Evolutionary conservation across 2,797 vertebrate genomes (phyloP).

Genomic region (Gymnoscopelus braueri): DNA sequence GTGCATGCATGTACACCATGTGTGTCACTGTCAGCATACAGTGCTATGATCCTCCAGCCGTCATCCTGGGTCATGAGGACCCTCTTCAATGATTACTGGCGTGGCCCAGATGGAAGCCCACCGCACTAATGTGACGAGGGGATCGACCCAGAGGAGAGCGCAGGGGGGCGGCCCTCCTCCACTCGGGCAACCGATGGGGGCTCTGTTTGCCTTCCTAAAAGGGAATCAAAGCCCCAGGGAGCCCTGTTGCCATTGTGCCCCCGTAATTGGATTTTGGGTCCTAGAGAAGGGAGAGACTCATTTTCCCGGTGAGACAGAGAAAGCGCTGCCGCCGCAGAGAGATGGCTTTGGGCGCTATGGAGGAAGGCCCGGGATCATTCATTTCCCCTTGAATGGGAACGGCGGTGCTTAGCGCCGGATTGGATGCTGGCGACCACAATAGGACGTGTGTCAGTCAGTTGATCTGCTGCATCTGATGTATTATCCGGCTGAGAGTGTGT

Average conservation of each 20-base stretch:
- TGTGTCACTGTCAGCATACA: conserved; percentile 5
- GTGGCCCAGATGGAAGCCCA: conserved; percentile 56
- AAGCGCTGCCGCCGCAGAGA: conserved; percentile 26
- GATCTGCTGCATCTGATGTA: conserved; percentile 12
- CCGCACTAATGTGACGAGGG: conserved; percentile 34
- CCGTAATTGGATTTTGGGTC: conserved; percentile 79
- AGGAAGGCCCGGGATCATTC: conserved; percentile 68
- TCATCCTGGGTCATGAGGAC: conserved; percentile 36
- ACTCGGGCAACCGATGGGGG: too few species aligned
- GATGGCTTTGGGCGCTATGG: conserved; percentile 54
- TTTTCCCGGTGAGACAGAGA: conserved; percentile 37
- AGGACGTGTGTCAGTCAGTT: conserved; percentile 2
- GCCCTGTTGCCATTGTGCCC: conserved; percentile 72
- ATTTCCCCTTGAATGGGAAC: conserved; percentile 58
- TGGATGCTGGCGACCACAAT: conserved; percentile 10
- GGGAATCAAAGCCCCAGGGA: conserved; percentile 49
- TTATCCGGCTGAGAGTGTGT: neutral
- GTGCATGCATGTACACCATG: too few species aligned
- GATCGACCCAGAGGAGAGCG: conserved; percentile 7
- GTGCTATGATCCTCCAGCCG: conserved; percentile 30
- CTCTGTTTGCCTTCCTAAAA: conserved; percentile 11
- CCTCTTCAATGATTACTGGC: conserved; percentile 68
- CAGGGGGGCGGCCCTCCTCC: neutral
- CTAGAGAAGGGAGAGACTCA: conserved; percentile 51
- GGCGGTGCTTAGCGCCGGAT: conserved; percentile 29